Base-by-base conservation (phyloP, 2,797 vertebrate species). In the Molossus alvarezi region DNA sequence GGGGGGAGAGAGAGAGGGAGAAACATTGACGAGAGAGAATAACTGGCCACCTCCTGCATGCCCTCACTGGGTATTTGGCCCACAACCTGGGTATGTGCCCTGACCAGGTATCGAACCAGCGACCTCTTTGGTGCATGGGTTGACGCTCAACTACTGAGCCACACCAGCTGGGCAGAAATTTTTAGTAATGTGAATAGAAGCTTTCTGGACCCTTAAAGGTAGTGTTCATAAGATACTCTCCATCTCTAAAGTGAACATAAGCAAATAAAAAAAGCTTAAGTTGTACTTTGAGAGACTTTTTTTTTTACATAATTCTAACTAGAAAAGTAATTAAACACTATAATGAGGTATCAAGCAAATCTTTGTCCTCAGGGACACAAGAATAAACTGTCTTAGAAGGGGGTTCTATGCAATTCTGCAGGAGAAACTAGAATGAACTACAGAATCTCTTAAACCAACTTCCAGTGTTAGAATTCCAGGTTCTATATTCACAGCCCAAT, bases 281-380 rank as follows among this genome's bases (percentile, higher is more conserved):
- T 20, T 79, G 29, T 57, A 94, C 21, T 77, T 85, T 88, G n/a
- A 33, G 10, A 91, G 45, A 81, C 76, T 92, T 76, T 55, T 71
- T 27, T 71, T 92, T 92, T 96, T 86, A 95, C 71, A 72, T 73
- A 88, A 95, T 88, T 95, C 60, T 96, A 90, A 92, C 65, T 51
- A 82, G 45, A 90, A 92, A 94, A 48, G 67, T 92, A 88, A 97
- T 94, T 82, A 93, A 93, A 93, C 37, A 88, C 23, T 73, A 25
- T 37, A 51, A 77, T 45, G 88, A 60, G 6, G 27, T 92, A 92
- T 9, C 62, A 67, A 23, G 23, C 69, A 95, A 92, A 89, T 88
- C n/a, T 96, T 51, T 92, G 62, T 21, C 53, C 51, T 89, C 65
- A 29, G 60, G 48, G 82, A 84, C 13, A 25, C 9, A 95, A 90